Conservation (phyloP, 2,888 invertebrate genomes). For the Graphium colonna region DNA sequence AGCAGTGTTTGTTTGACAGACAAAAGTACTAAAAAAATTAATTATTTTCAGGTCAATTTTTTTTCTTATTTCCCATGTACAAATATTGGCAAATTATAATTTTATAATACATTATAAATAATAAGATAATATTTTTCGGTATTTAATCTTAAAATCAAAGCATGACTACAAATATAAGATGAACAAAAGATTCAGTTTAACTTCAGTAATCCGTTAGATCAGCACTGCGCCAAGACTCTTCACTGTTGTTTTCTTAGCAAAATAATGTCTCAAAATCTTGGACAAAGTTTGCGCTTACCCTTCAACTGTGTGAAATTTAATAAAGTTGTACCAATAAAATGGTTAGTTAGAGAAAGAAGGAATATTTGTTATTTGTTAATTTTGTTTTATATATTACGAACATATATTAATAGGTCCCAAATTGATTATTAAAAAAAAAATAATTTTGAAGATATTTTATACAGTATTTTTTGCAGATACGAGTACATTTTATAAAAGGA, state of each 20-base stretch:
- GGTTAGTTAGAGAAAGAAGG: slow-evolving; percentile 10
- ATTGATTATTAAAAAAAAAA: no score
- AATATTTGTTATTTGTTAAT: slow-evolving; percentile 1
- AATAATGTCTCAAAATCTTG: background rate
- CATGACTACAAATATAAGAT: background rate
- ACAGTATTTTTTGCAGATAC: no score
- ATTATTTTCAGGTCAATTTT: no score
- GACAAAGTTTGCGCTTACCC: slow-evolving; percentile 1
- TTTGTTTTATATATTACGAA: no score
- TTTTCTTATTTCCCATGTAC: no score
- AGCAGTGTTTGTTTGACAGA: no score
- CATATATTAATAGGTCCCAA: no score
- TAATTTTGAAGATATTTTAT: background rate
- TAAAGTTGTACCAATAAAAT: no score
- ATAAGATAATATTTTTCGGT: background rate
- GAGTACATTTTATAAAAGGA: no score
- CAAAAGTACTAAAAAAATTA: background rate
- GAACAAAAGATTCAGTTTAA: background rate
- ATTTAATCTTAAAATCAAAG: background rate
- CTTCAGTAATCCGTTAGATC: background rate
- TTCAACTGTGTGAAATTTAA: slow-evolving; percentile 11
- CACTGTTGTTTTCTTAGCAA: background rate
- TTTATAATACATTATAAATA: background rate
- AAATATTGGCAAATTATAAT: no score
- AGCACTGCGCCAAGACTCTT: background rate